phyloP scores from a whole-genome alignment of 2,888 invertebrate genomes.

The Ganaspis brasiliensis region DNA sequence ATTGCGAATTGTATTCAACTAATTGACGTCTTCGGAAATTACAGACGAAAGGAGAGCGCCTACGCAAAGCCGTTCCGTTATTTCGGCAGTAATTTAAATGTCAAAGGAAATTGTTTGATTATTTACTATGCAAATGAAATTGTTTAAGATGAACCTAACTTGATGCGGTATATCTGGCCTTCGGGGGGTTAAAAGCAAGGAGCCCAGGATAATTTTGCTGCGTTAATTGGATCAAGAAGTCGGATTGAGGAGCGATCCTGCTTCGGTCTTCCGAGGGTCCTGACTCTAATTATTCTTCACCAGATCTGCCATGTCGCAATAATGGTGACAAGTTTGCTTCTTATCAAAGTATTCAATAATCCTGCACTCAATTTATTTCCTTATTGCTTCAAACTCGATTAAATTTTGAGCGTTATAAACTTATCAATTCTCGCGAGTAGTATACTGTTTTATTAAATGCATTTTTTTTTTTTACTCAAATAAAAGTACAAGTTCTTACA shows the following conservation, averaged over 20 bases:
- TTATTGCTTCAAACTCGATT: too few relatives aligned
- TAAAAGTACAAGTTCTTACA: background rate
- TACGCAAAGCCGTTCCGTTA: conserved; percentile 56
- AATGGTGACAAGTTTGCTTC: conserved; percentile 60
- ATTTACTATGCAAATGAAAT: conserved; percentile 80
- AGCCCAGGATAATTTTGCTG: conserved; percentile 75
- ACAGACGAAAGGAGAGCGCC: conserved; percentile 64
- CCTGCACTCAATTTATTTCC: background rate
- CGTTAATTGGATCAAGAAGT: conserved; percentile 80
- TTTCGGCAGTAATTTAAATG: conserved; percentile 75
- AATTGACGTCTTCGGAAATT: conserved; percentile 72
- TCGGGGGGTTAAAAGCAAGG: conserved; percentile 63
- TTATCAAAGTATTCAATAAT: conserved; percentile 20
- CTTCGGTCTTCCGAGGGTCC: conserved; percentile 65
- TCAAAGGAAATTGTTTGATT: conserved; percentile 80
- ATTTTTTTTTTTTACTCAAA: too few relatives aligned
- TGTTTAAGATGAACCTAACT: conserved; percentile 74
- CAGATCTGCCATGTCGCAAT: conserved; percentile 73
- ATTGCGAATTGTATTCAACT: conserved; percentile 69
- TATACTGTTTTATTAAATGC: too few relatives aligned
- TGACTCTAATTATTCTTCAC: conserved; percentile 76
- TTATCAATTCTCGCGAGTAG: too few relatives aligned
- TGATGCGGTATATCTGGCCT: conserved; percentile 58
- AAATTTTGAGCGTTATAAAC: too few relatives aligned
- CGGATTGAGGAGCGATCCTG: conserved; percentile 75